Percentiles rank a stretch among this genome's conserved stretches.
phyloP scores from a whole-genome alignment of 2,797 vertebrate genomes.

The Clarias laeviceps region DNA sequence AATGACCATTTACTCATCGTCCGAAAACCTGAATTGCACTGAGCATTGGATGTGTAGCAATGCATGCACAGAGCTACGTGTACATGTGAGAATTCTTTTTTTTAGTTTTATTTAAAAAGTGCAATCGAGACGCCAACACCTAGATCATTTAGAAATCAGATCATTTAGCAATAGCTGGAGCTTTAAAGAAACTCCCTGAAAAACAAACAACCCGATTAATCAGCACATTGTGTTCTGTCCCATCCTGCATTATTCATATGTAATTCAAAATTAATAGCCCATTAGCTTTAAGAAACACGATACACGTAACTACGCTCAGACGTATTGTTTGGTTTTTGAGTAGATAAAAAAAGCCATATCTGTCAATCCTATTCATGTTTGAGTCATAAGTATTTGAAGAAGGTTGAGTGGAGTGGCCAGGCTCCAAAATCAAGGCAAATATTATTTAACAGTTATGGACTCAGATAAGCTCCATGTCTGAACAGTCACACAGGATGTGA shows the following conservation, averaged over 20 bases:
- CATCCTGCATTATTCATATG: conserved; percentile 10
- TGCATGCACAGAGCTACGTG: not conserved
- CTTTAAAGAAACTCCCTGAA: conserved; percentile 37
- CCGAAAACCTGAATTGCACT: not conserved
- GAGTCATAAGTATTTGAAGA: conserved; percentile 2
- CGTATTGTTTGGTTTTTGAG: not conserved
- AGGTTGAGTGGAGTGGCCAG: conserved; percentile 9
- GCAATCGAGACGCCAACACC: not conserved
- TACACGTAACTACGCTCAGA: conserved; percentile 10
- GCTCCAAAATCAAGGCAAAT: conserved; percentile 32
- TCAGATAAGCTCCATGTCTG: conserved; percentile 10
- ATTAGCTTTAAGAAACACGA: conserved; percentile 1
- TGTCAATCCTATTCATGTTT: conserved; percentile 8
- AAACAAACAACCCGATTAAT: conserved; percentile 33
- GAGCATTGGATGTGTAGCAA: not conserved
- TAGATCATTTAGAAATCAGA: conserved; percentile 2
- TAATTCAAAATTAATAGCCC: conserved; percentile 12
- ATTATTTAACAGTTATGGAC: not conserved
- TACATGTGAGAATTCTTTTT: not conserved
- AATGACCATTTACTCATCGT: not conserved
- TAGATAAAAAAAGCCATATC: conserved; percentile 23
- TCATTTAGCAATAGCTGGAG: not conserved
- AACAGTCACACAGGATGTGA: conserved; percentile 25
- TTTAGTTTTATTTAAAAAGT: not conserved
- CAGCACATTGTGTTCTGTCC: not conserved